These are phyloP conservation scores for Pardalotus punctatus DNA, from an alignment of 2,113 vertebrate genomes.

Conservation along the genomic window DNA sequence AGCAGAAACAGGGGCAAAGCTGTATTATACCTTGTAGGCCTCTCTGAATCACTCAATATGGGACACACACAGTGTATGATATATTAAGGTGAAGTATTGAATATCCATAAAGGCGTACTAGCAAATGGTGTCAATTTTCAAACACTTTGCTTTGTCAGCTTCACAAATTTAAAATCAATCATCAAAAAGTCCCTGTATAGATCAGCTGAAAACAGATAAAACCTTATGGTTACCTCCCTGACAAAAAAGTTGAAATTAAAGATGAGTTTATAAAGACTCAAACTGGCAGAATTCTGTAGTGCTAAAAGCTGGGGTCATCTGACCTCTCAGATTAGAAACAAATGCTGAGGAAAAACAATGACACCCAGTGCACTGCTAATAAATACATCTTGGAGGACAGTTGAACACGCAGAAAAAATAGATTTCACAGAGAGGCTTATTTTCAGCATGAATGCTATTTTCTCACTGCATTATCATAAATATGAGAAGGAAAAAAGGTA, in stretches of 20 bases:
- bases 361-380: background rate
- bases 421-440: conserved; percentile 2
- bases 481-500: background rate
- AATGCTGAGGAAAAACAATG: background rate
- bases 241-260: conserved; percentile 29
- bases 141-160: conserved; percentile 62
- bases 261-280: background rate
- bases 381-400: background rate
- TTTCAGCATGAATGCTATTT: conserved; percentile 23
- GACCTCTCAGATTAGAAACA: background rate
- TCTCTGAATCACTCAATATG: conserved; percentile 4
- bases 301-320: background rate
- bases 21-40: background rate
- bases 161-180: conserved; percentile 69
- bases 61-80: background rate
- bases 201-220: conserved; percentile 41
- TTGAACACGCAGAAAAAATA: background rate
- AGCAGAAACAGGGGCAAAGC: background rate
- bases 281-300: background rate
- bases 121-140: conserved; percentile 62
- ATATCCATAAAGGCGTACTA: conserved; percentile 57
- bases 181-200: conserved; percentile 46
- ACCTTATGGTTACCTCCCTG: background rate
- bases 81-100: conserved; percentile 57
- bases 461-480: conserved; percentile 23